Evolutionary conservation across 2,888 invertebrate species (phyloP), one percentile per base, ranked within the genome.

Genomic region (Blastobasis adustella): DNA sequence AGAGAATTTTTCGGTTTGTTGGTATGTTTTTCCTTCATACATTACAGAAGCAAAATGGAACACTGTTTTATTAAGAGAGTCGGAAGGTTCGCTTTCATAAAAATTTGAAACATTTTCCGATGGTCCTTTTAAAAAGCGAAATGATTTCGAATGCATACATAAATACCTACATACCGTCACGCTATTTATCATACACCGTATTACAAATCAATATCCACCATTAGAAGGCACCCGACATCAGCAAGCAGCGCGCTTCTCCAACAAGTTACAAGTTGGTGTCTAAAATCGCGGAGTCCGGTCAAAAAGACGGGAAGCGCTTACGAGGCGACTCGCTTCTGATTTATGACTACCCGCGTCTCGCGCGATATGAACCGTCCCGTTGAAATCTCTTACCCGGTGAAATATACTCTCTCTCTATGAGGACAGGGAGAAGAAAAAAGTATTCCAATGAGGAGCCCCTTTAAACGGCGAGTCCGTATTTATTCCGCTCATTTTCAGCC

Each of bases 221-320:
- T 23, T 23, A 23, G 3, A 23, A 23, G 23, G 69, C 69, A 74
- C 69, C 72, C 73, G 73, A 72, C 5, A 10, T 44, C 73, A 71
- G 62, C 62, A 60, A 42, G 8, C 42, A 42, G 8, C 42, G 5
- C 42, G 9, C n/a, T 42, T 7, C 9, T n/a, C 42, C 9, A 42
- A 10, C 5, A 10, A 9, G 42, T 44, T 40, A 45, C 49, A 52
- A 50, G 47, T 47, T 38, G 49, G 36, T 42, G 49, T 46, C 46
- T 38, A 54, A 53, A 65, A 65, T 66, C 61, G 64, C 59, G 50
- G 60, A 58, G 63, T 58, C 63, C 62, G 63, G 65, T 63, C 66
- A 66, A 66, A 23, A 63, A 70, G 68, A 62, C 64, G 68, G 23
- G 70, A 71, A 70, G 67, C 65, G 73, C 73, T 71, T 68, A 67